Evolutionary conservation across 2,113 vertebrate genomes (phyloP).

Genomic region (Rhinolophus sinicus): DNA sequence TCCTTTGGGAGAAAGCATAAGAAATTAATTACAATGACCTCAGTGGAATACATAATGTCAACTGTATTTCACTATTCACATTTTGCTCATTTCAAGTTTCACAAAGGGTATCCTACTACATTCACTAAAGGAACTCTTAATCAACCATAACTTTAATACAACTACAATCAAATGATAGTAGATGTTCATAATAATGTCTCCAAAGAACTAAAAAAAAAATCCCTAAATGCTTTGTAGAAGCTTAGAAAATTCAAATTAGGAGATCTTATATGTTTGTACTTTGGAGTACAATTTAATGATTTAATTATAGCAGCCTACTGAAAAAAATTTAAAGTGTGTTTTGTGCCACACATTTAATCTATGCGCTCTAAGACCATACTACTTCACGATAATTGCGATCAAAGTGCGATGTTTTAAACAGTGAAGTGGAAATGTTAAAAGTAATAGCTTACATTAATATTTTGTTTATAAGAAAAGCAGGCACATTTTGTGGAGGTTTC

Average conservation of each 20-base stretch:
- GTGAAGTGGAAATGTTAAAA: background rate
- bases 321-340: background rate
- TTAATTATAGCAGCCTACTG: background rate
- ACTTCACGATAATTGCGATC: background rate
- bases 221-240: constrained; percentile 29
- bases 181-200: background rate
- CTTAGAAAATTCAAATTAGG: constrained; percentile 31
- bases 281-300: background rate
- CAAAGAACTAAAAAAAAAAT: background rate
- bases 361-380: background rate
- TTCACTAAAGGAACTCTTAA: background rate
- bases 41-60: background rate
- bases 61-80: background rate
- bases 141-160: background rate
- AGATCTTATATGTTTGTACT: background rate
- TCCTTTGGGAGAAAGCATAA: background rate
- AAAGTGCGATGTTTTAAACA: background rate
- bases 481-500: background rate
- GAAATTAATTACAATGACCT: background rate
- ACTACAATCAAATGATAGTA: background rate
- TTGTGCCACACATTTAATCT: background rate
- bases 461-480: background rate
- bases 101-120: background rate
- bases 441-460: background rate
- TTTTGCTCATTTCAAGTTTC: constrained; percentile 11